These are phyloP conservation scores for Ennomos quercinarius DNA, from an alignment of 2,888 invertebrate genomes.

Conservation along the genomic window DNA sequence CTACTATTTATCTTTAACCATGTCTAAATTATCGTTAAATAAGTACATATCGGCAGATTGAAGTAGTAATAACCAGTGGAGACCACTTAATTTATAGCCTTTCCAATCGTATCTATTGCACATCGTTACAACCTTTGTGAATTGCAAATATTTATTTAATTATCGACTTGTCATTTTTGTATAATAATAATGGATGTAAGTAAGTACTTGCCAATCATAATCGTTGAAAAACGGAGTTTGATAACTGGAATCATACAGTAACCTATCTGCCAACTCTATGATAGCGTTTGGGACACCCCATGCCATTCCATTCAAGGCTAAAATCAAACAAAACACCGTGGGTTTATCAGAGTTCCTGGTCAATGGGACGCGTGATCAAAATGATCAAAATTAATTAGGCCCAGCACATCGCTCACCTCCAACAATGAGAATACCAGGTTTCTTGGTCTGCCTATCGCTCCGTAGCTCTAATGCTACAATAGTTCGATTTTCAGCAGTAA, in stretches of 20 bases:
- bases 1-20: too few species aligned
- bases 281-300: slow-evolving; percentile 77
- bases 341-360: too few species aligned
- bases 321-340: slow-evolving; percentile 12
- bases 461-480: slow-evolving; percentile 70
- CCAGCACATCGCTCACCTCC: slow-evolving; percentile 54
- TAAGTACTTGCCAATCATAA: slow-evolving; percentile 72
- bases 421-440: slow-evolving; percentile 75
- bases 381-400: too few species aligned
- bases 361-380: too few species aligned
- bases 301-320: slow-evolving; percentile 75
- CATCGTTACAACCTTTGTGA: not conserved
- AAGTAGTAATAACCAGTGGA: too few species aligned
- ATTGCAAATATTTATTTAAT: not conserved
- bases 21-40: too few species aligned
- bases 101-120: not conserved
- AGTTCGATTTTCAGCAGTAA: slow-evolving; percentile 62
- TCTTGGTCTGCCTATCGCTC: slow-evolving; percentile 67
- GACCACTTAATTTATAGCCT: too few species aligned
- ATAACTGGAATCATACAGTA: slow-evolving; percentile 70
- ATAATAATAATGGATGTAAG: not conserved
- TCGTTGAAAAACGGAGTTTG: slow-evolving; percentile 80
- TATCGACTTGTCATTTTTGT: too few species aligned
- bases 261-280: slow-evolving; percentile 67
- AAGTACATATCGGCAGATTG: too few species aligned